These are phyloP conservation scores for Steinernema khuongi DNA, from an alignment of 1,140 invertebrate species.

Conservation along the genomic window DNA sequence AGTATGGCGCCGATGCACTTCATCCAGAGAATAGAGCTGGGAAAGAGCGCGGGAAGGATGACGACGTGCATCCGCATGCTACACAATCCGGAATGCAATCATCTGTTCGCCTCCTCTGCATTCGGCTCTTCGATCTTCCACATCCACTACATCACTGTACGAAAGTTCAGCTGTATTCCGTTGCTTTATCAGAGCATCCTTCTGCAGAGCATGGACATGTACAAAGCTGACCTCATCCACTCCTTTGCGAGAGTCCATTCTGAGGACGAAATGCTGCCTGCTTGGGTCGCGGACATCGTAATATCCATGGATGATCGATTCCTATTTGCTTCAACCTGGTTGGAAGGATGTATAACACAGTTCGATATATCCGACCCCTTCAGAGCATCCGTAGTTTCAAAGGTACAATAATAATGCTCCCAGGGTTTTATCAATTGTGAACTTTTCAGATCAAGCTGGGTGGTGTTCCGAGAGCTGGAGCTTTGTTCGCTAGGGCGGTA, in stretches of 20 bases:
- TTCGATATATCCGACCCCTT: constrained; percentile 38
- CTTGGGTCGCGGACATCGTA: constrained; percentile 30
- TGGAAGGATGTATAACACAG: constrained; percentile 28
- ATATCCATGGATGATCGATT: constrained; percentile 34
- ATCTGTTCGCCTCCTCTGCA: constrained; percentile 31
- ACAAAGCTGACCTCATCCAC: constrained; percentile 1
- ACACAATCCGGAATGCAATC: constrained; percentile 36
- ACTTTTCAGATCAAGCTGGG: constrained; percentile 23
- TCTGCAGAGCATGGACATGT: background rate
- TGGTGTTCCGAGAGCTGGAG: constrained; percentile 3
- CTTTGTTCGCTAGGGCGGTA: constrained; percentile 3
- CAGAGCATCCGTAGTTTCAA: constrained; percentile 14
- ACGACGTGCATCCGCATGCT: constrained; percentile 23
- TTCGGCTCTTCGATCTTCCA: constrained; percentile 31
- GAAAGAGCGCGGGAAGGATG: constrained; percentile 21
- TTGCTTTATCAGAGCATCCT: background rate
- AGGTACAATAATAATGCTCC: background rate
- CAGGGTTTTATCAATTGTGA: background rate
- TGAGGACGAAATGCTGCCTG: constrained; percentile 29
- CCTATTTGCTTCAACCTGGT: constrained; percentile 25
- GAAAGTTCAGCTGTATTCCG: background rate
- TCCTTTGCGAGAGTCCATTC: background rate
- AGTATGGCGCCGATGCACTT: constrained; percentile 27
- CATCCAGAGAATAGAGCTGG: constrained; percentile 27
- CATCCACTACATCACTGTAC: background rate